phyloP scores from a whole-genome alignment of 2,797 vertebrate genomes.

The Mastacembelus armatus region DNA sequence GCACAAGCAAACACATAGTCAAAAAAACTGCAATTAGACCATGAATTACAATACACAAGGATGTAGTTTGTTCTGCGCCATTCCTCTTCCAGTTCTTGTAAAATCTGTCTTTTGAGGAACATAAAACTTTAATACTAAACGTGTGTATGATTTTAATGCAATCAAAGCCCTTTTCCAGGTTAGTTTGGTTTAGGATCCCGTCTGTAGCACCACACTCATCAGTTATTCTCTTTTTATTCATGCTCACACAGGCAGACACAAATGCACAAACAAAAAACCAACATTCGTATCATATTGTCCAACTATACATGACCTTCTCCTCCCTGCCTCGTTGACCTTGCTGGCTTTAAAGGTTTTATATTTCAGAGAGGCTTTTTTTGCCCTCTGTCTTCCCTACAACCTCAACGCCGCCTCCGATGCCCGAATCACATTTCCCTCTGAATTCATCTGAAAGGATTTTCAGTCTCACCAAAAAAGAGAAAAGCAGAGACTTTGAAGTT shows the following conservation, averaged over 20 bases:
- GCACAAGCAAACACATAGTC: constrained; percentile 17
- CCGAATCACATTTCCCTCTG: constrained; percentile 44
- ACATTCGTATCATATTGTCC: constrained; percentile 43
- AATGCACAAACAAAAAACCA: constrained; percentile 33
- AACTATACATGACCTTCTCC: constrained; percentile 54
- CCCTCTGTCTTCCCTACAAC: constrained; percentile 21
- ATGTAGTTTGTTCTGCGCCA: constrained; percentile 62
- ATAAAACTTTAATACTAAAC: constrained; percentile 38
- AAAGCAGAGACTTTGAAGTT: constrained; percentile 47
- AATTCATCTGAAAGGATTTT: constrained; percentile 28
- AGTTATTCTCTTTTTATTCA: constrained; percentile 48
- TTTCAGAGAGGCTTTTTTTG: constrained; percentile 34
- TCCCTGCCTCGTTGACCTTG: constrained; percentile 43
- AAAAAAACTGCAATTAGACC: constrained; percentile 49
- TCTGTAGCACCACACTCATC: constrained; percentile 42
- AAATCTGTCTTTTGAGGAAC: constrained; percentile 48
- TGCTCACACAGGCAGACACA: constrained; percentile 24
- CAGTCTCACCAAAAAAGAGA: constrained; percentile 24
- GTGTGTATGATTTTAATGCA: constrained; percentile 28
- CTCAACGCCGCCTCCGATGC: constrained; percentile 40
- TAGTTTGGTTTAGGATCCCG: constrained; percentile 23
- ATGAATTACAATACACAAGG: constrained; percentile 64
- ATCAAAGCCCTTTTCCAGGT: constrained; percentile 25
- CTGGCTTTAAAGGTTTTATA: constrained; percentile 41
- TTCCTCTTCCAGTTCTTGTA: constrained; percentile 47